Evolutionary conservation across 2,888 invertebrate species (phyloP).

Genomic region (Parapristionchus giblindavisi): DNA sequence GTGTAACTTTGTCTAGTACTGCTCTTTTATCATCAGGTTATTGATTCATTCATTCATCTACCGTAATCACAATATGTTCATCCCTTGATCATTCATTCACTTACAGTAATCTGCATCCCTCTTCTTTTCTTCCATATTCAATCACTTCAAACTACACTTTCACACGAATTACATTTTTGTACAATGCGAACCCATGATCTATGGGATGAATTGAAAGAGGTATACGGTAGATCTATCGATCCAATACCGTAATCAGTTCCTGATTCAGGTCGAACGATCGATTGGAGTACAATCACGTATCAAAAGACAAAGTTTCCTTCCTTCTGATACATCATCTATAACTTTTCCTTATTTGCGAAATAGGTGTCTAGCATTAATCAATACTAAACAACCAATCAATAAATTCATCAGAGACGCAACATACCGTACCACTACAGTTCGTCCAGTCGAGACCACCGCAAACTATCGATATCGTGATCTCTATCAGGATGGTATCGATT

Average conservation of each 20-base stretch:
- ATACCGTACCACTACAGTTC: slow-evolving; percentile 3
- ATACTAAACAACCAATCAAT: background rate
- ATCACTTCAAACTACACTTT: slow-evolving; percentile 43
- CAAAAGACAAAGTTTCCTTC: slow-evolving; percentile 34
- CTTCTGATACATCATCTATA: slow-evolving; percentile 5
- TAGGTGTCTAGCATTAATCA: background rate
- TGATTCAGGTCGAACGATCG: slow-evolving; percentile 16
- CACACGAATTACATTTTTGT: slow-evolving; percentile 52
- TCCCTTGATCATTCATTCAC: background rate
- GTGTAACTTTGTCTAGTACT: slow-evolving; percentile 21
- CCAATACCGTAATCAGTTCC: background rate
- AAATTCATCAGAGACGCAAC: slow-evolving; percentile 4
- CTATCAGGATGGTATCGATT: slow-evolving; percentile 1
- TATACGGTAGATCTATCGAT: background rate
- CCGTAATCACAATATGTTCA: background rate
- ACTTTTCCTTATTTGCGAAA: slow-evolving; percentile 29
- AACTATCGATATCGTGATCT: background rate
- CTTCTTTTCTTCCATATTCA: slow-evolving; percentile 48
- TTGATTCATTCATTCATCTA: slow-evolving; percentile 8
- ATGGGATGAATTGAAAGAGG: slow-evolving; percentile 46
- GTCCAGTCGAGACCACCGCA: background rate
- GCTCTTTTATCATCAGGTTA: slow-evolving; percentile 30
- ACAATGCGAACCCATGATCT: slow-evolving; percentile 48
- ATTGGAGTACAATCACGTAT: slow-evolving; percentile 26
- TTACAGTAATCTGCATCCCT: slow-evolving; percentile 43